Percentiles rank a stretch among this genome's conserved stretches.
These are phyloP conservation scores for Tillus elongatus DNA, from an alignment of 2,888 invertebrate species.

Conservation along the genomic window DNA sequence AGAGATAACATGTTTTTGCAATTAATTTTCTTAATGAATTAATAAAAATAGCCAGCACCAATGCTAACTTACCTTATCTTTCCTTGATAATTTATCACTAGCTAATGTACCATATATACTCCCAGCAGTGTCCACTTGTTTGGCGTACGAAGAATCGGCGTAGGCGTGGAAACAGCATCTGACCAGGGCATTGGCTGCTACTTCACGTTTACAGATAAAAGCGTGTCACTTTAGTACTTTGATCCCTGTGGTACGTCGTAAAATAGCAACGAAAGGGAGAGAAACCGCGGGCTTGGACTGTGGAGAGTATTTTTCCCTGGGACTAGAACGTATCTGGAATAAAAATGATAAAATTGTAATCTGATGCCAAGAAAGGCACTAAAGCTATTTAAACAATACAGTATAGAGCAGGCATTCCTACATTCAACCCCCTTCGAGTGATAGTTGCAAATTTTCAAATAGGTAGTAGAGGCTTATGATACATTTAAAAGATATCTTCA, in stretches of 20 bases:
- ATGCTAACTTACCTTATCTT: constrained; percentile 39
- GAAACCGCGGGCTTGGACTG: constrained; percentile 72
- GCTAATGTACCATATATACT: constrained; percentile 39
- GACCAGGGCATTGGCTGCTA: constrained; percentile 95
- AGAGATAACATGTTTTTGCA: too few relatives aligned
- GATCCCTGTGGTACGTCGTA: constrained; percentile 91
- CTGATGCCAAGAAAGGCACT: too few relatives aligned
- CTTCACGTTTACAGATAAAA: constrained; percentile 93
- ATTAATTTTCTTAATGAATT: too few relatives aligned
- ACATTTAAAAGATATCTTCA: too few relatives aligned
- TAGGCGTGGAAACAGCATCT: constrained; percentile 96
- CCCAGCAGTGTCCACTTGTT: constrained; percentile 59
- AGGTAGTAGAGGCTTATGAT: too few relatives aligned
- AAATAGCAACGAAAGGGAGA: constrained; percentile 94
- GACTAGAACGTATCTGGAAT: constrained; percentile 41
- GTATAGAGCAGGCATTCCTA: too few relatives aligned
- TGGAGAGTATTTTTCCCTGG: constrained; percentile 43
- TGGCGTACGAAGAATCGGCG: constrained; percentile 89
- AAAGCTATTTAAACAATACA: too few relatives aligned
- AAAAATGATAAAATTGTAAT: constrained; percentile 5
- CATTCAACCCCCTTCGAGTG: too few relatives aligned
- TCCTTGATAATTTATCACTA: constrained; percentile 35
- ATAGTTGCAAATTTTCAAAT: too few relatives aligned
- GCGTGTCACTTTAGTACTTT: constrained; percentile 98
- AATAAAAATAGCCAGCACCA: too few relatives aligned